Base-by-base conservation (phyloP, 2,797 vertebrate species). In the Antrozous pallidus region DNA sequence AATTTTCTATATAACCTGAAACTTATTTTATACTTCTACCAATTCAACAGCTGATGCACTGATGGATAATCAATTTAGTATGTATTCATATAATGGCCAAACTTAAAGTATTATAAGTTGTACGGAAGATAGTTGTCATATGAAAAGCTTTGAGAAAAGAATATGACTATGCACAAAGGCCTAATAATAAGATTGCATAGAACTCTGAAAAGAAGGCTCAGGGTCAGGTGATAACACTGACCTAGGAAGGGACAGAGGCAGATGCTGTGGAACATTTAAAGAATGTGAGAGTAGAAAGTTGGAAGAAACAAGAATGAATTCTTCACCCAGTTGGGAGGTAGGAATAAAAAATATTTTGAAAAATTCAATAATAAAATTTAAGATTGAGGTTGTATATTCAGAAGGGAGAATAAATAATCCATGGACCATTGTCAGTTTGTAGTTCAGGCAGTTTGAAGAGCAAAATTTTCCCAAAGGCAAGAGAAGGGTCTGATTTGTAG, bases 321-420 rank as follows among this genome's bases (percentile, higher is more conserved):
- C 0, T 73, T 70, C 20, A 70, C 78, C 7, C 17, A 40, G 3
- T 10, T 75, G 28, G 24, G 7, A 63, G 17, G 11, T 12, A 83
- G 31, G 7, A 70, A 88, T 83, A 58, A 65, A 91, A 54, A 36
- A 28, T n/a, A 79, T 58, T 67, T 81, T 91, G 20, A 54, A 88
- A 91, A 90, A 79, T 67, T 71, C 33, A 92, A 33, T 51, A 45
- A 80, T 69, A 77, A 65, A 47, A 84, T 58, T 40, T 92, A 84
- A 88, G 42, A 91, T 78, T n/a, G 26, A 91, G 51, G 28, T n/a
- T 88, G 36, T 85, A 12, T 58, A 5, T 83, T 24, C 49, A 86
- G 47, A 83, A 92, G 12, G 67, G 49, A 90, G 65, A 92, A 36
- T 28, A 36, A 90, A 45, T 28, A 31, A 90, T 54, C 42, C 26